phyloP scores from a whole-genome alignment of 2,797 vertebrate species.

The Anisognathus igniventris region DNA sequence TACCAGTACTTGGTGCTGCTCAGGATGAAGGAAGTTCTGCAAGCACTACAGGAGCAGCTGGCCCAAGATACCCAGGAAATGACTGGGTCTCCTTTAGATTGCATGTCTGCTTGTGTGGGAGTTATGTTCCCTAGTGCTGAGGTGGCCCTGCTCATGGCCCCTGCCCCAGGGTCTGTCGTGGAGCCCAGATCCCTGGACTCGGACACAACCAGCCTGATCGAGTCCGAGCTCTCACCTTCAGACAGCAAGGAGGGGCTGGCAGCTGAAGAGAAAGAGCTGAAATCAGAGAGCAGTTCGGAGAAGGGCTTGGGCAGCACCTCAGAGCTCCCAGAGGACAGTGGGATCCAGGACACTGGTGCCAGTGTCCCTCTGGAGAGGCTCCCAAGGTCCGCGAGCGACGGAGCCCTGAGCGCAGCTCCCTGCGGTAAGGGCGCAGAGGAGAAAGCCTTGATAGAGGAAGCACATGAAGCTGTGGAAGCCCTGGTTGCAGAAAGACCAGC shows the following conservation, averaged over 20 bases:
- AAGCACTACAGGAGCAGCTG: conserved; percentile 84
- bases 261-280: conserved; percentile 48
- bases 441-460: conserved; percentile 79
- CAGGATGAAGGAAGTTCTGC: conserved; percentile 88
- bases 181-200: conserved; percentile 80
- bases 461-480: conserved; percentile 84
- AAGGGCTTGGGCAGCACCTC: conserved; percentile 53
- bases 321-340: conserved; percentile 68
- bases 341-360: conserved; percentile 53
- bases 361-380: neutral
- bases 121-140: conserved; percentile 82
- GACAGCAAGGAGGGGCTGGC: conserved; percentile 67
- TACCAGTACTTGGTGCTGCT: conserved; percentile 94
- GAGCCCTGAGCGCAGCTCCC: neutral
- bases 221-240: conserved; percentile 85
- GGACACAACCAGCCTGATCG: conserved; percentile 87
- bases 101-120: conserved; percentile 80
- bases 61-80: conserved; percentile 76
- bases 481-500: conserved; percentile 56
- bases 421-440: neutral
- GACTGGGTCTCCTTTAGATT: conserved; percentile 66
- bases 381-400: conserved; percentile 3
- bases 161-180: conserved; percentile 58
- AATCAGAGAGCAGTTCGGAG: conserved; percentile 66
- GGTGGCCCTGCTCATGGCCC: conserved; percentile 85